Conservation (phyloP, 2,113 vertebrate genomes). For the Morone chrysops region DNA sequence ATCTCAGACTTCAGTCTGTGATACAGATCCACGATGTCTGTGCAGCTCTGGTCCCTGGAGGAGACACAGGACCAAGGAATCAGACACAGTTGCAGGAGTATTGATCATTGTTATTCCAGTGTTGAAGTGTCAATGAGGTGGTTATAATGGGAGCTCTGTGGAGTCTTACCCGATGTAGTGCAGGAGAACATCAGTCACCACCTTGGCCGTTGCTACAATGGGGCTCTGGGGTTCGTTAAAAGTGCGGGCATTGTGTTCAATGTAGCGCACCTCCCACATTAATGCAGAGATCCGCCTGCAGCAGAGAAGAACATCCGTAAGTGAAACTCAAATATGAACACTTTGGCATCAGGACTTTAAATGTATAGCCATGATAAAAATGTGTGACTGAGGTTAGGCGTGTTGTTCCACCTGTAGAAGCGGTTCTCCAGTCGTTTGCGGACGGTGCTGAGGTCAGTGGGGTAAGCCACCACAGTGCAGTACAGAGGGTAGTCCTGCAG, state of each 20-base stretch:
- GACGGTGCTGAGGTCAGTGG: slow-evolving; percentile 95
- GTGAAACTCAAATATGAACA: neutral
- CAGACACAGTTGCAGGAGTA: neutral
- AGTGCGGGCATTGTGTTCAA: slow-evolving; percentile 97
- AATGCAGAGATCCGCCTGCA: slow-evolving; percentile 95
- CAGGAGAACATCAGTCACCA: slow-evolving; percentile 95
- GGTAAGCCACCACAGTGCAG: slow-evolving; percentile 97
- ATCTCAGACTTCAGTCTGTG: slow-evolving; percentile 91
- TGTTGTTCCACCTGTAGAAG: slow-evolving; percentile 90
- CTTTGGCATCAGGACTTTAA: neutral
- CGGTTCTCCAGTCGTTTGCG: slow-evolving; percentile 93
- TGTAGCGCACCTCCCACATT: slow-evolving; percentile 99
- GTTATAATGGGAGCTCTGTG: neutral
- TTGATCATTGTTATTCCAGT: neutral
- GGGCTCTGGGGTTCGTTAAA: slow-evolving; percentile 98
- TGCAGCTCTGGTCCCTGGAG: slow-evolving; percentile 95
- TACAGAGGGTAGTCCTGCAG: slow-evolving; percentile 96
- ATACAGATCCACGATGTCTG: slow-evolving; percentile 93
- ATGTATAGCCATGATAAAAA: neutral
- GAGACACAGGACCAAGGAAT: slow-evolving; percentile 1
- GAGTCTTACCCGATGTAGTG: slow-evolving; percentile 92
- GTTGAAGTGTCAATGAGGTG: neutral
- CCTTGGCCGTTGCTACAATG: slow-evolving; percentile 95
- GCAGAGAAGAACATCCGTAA: slow-evolving; percentile 18
- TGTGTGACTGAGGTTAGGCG: neutral